A percentile compares a stretch with the other conserved stretches of the same genome.
These are phyloP conservation scores for Phodopus roborovskii DNA, from an alignment of 2,113 vertebrate genomes.

Conservation along the genomic window DNA sequence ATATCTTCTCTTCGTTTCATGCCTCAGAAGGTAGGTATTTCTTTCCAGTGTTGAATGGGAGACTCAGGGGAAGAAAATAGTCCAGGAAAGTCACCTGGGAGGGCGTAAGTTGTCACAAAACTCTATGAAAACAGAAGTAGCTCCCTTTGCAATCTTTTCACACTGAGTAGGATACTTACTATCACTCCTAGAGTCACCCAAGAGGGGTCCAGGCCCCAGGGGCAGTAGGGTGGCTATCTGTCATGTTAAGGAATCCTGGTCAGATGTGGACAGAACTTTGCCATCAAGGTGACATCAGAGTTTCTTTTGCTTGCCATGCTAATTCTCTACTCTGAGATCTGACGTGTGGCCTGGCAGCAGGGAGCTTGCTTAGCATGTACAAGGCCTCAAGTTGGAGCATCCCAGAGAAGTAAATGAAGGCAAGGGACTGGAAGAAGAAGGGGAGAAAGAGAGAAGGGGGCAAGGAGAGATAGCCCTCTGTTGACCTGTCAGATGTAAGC, in stretches of 20 bases:
- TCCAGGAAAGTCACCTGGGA: background rate
- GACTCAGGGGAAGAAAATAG: background rate
- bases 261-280: background rate
- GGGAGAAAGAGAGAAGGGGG: too few species aligned
- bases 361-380: too few species aligned
- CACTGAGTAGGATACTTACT: rapidly evolving
- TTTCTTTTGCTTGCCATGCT: background rate
- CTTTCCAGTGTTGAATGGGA: conserved; percentile 24
- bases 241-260: background rate
- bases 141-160: background rate
- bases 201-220: too few species aligned
- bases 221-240: rapidly evolving
- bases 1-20: background rate
- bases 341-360: too few species aligned
- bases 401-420: background rate
- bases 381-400: background rate
- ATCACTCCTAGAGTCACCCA: rapidly evolving
- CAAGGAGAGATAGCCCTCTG: background rate
- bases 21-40: background rate
- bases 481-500: background rate
- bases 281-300: background rate
- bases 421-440: background rate
- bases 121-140: background rate
- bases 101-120: background rate
- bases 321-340: background rate